Evolutionary conservation across 2,888 invertebrate species (phyloP).

Genomic region (Aspidiotus rigidus): DNA sequence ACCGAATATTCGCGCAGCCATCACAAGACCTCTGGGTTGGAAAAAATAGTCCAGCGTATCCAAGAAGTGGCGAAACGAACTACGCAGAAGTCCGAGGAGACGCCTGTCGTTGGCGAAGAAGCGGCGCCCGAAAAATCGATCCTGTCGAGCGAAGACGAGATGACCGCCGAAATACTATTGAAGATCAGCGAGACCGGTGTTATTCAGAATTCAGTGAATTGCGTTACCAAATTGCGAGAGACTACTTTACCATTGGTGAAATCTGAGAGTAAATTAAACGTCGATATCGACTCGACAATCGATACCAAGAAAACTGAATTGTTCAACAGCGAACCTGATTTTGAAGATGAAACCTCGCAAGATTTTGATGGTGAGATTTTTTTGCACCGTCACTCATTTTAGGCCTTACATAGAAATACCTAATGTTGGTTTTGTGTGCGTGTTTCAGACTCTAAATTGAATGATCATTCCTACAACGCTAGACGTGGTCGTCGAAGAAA

Average conservation of each 20-base stretch:
- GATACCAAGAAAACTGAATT: conserved; percentile 7
- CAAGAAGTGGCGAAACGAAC: conserved; percentile 17
- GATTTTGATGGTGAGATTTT: too few species aligned
- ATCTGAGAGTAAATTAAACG: background rate
- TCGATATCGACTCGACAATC: background rate
- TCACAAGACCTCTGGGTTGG: background rate
- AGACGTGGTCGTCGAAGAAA: conserved; percentile 30
- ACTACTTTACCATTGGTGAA: conserved; percentile 5
- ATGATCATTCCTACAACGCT: conserved; percentile 15
- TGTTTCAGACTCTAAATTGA: conserved; percentile 5
- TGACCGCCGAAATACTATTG: conserved; percentile 18
- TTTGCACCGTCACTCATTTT: too few species aligned
- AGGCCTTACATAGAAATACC: too few species aligned
- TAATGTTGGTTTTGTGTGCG: background rate
- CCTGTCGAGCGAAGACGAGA: conserved; percentile 16
- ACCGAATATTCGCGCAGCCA: conserved; percentile 24
- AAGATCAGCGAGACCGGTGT: conserved; percentile 25
- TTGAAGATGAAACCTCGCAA: too few species aligned
- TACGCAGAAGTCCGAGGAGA: conserved; percentile 22
- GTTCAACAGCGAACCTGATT: too few species aligned
- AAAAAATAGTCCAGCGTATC: conserved; percentile 27
- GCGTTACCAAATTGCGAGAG: conserved; percentile 6
- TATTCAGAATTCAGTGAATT: conserved; percentile 21
- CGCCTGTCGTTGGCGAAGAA: background rate
- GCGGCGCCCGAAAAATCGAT: conserved; percentile 9